Conservation (phyloP, 2,888 invertebrate genomes). For the Conchocele bisecta region DNA sequence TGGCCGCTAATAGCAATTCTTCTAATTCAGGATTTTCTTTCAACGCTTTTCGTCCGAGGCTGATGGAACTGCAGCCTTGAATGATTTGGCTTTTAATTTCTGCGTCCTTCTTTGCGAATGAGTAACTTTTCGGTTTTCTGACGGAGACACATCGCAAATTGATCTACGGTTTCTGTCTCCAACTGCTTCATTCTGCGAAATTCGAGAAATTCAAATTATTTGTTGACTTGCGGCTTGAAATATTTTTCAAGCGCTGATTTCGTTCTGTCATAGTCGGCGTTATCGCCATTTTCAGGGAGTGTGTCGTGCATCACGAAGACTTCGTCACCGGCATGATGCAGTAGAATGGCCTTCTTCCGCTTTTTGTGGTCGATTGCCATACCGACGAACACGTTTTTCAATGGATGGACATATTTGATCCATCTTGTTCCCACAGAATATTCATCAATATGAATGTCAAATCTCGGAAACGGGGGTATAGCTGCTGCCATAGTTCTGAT, state of each 20-base stretch:
- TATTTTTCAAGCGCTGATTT: neutral
- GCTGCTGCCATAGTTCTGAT: too few relatives aligned
- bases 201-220: slow-evolving; percentile 1
- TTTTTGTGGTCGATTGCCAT: slow-evolving; percentile 11
- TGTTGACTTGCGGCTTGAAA: slow-evolving; percentile 9
- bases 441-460: slow-evolving; percentile 16
- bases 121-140: neutral
- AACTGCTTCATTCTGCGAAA: too few relatives aligned
- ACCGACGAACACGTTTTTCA: slow-evolving; percentile 23
- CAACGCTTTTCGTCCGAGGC: too few relatives aligned
- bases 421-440: slow-evolving; percentile 18
- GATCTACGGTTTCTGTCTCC: neutral
- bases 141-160: neutral
- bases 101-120: too few relatives aligned
- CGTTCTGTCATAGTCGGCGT: slow-evolving; percentile 7
- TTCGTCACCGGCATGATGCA: slow-evolving; percentile 39
- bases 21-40: too few relatives aligned
- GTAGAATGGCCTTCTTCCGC: slow-evolving; percentile 36
- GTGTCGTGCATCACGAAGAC: slow-evolving; percentile 33
- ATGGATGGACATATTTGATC: slow-evolving; percentile 27
- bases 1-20: too few relatives aligned
- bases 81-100: too few relatives aligned
- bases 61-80: too few relatives aligned
- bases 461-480: slow-evolving; percentile 14
- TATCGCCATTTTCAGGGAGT: neutral